phyloP scores from a whole-genome alignment of 2,888 invertebrate species.

The Ischnura elegans region DNA sequence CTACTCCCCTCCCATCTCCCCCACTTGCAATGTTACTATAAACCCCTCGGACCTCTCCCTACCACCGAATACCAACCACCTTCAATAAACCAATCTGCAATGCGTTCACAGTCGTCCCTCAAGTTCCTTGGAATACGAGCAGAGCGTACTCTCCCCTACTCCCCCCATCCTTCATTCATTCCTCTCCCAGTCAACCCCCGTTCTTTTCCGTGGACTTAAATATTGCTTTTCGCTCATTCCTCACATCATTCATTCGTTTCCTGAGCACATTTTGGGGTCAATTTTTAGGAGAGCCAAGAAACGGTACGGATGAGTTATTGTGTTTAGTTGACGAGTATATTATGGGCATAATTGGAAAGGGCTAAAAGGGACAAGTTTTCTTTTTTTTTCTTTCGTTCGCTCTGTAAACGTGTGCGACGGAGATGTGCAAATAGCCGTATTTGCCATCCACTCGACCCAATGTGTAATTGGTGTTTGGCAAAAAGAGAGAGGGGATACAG shows the following conservation, averaged over 20 bases:
- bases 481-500: background rate
- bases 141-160: background rate
- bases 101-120: conserved; percentile 22
- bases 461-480: conserved; percentile 28
- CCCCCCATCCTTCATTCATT: background rate
- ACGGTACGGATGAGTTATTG: background rate
- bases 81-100: background rate
- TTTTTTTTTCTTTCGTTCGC: conserved; percentile 6
- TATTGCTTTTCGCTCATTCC: too few species aligned
- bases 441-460: conserved; percentile 35
- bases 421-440: conserved; percentile 29
- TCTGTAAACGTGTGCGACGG: conserved; percentile 18
- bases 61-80: too few species aligned
- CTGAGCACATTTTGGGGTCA: conserved; percentile 31
- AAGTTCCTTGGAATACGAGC: background rate
- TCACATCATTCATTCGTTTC: background rate
- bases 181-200: too few species aligned
- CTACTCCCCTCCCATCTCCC: background rate
- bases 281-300: conserved; percentile 9
- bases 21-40: background rate
- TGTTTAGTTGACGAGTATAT: too few species aligned
- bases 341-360: conserved; percentile 2
- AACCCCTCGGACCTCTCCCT: too few species aligned
- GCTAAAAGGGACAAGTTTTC: conserved; percentile 25
- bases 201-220: too few species aligned